Evolutionary conservation across 2,797 vertebrate genomes (phyloP), one percentile per base, ranked within the genome.

Genomic region (Coranthus polyacanthus): DNA sequence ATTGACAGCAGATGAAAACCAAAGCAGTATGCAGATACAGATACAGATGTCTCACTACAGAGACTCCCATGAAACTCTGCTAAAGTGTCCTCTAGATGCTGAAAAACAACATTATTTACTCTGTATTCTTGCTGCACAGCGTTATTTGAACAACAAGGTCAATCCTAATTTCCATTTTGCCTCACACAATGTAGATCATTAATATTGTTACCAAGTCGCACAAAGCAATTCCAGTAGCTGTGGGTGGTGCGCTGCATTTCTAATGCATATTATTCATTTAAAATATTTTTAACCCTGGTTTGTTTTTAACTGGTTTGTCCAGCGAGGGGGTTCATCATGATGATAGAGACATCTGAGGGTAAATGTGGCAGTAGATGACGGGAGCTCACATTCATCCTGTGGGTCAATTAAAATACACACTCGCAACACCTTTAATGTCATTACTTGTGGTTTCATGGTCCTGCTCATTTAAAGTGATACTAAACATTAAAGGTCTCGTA

Each of bases 101-200:
- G n/a, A 32, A 41, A 53, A 53, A 47, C 16, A 22, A 54, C 29
- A 39, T 8, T 22, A 68, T 74, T 66, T 49, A 69, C 21, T 78
- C 44, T 18, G 44, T 73, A 55, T 78, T 79, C 44, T 52, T 34
- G 52, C 50, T 46, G 41, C 66, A 38, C 53, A 50, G 41, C 29
- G 0, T 0, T 51, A 53, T 79, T 70, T 67, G 29, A 72, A 62
- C 53, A 59, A 46, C 70, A 80, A 80, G 72, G 64, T 77, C 59
- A 39, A 18, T 43, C 53, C 62, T 62, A 17, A 75, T 69, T 72
- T 72, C 49, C 47, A 67, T 71, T 83, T 68, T 21, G 12, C 47
- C 60, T 58, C 38, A 43, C 37, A 38, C 18, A 29, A 0, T 39
- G 21, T 20, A 60, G 10, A 52, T 83, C 21, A 75, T 75, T 68